Base-by-base conservation (phyloP, 2,113 vertebrate genomes). In the Jaculus jaculus region DNA sequence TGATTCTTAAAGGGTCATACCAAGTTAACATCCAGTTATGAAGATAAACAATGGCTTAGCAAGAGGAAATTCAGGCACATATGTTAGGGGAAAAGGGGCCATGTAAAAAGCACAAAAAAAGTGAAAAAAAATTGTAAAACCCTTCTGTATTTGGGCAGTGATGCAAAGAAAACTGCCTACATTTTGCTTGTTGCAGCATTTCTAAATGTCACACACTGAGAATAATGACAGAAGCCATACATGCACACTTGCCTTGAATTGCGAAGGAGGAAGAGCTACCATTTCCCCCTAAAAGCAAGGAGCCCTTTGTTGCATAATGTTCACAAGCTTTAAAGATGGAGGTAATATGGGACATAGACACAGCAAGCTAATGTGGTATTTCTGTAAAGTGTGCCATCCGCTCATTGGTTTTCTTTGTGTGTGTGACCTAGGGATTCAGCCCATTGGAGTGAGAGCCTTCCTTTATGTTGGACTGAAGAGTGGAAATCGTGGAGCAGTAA, bases 21-120 rank as follows among this genome's bases (percentile, higher is more conserved):
- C 85, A 91, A 96, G 94, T 85, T 93, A 94, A 94, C 88, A 91
- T 68, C 51, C 20, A 28, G 73, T 71, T 71, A 65, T 34, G 37
- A 93, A 94, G 69, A 93, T 91, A 95, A 89, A 94, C 86, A 95
- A 81, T 39, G 86, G 77, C 84, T 94, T 91, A 78, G 63, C n/a
- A 69, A 94, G 74, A 88, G 30, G 61, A 65, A 93, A 89, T 87
- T 87, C 82, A 89, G 72, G 81, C 37, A 63, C 54, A 9, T 34
- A 60, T 5, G 3, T 28, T 86, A 37, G 72, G 34, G 73, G 34
- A 68, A 9, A 89, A 93, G 77, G 39, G 69, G 34, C 34, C n/a
- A 32, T 58, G 7, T 74, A 89, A 75, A 85, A 92, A 91, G 77
- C 37, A 85, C 68, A 92, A 89, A 95, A 90, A 37, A 80, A 82